A percentile compares a stretch with the other conserved stretches of the same genome.
These are phyloP conservation scores for Lophius piscatorius DNA, from an alignment of 2,113 vertebrate species.

Conservation along the genomic window DNA sequence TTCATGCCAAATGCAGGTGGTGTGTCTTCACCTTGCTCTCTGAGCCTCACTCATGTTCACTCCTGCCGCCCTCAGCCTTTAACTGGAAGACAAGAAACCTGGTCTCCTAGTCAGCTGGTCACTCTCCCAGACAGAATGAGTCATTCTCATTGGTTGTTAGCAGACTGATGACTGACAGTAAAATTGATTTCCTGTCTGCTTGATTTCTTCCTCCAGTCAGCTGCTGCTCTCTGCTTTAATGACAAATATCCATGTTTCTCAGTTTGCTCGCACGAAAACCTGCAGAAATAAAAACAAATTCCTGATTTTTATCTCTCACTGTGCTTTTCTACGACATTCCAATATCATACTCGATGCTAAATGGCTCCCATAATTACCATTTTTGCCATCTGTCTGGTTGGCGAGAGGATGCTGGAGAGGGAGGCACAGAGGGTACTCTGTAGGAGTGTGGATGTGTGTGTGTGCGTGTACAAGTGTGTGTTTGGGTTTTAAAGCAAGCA, in stretches of 20 bases:
- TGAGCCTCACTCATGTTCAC: too few species aligned
- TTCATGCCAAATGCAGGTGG: too few species aligned
- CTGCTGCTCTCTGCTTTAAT: too few species aligned
- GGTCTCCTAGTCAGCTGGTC: background rate
- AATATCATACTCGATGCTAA: conserved; percentile 27
- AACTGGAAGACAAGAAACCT: conserved; percentile 8
- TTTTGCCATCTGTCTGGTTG: conserved; percentile 49
- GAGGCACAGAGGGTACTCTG: conserved; percentile 10
- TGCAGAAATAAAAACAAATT: too few species aligned
- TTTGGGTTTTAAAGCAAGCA: too few species aligned
- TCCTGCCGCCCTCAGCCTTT: background rate
- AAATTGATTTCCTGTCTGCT: conserved; percentile 17
- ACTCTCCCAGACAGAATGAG: background rate
- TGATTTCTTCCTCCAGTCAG: too few species aligned
- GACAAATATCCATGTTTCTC: too few species aligned
- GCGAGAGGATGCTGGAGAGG: conserved; percentile 24
- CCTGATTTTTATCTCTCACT: background rate
- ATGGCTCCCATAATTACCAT: conserved; percentile 39
- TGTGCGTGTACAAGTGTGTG: too few species aligned
- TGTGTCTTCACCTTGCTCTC: too few species aligned
- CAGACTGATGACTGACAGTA: background rate
- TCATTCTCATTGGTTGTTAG: background rate
- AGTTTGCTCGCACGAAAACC: too few species aligned
- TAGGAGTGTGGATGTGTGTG: too few species aligned
- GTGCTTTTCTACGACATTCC: conserved; percentile 17